Conservation (phyloP, 1,140 invertebrate genomes). For the Atta texana region DNA sequence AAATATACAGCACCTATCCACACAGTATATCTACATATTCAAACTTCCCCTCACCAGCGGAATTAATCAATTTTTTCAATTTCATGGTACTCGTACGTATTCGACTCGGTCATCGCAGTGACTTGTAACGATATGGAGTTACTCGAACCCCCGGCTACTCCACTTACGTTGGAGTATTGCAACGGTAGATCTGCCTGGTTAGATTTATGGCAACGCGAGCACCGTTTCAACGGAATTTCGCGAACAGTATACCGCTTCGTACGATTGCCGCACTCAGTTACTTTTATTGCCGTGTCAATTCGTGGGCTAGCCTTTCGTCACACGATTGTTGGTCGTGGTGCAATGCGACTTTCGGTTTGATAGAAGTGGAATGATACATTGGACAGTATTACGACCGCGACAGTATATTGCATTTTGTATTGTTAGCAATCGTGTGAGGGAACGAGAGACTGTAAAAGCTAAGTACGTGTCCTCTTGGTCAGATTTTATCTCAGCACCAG, state of each 20-base stretch:
- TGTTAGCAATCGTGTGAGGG: conserved; percentile 22
- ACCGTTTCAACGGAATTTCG: conserved; percentile 51
- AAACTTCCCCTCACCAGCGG: conserved; percentile 31
- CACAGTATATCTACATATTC: conserved; percentile 26
- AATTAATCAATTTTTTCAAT: conserved; percentile 65
- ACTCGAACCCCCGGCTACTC: conserved; percentile 30
- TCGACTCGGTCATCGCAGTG: conserved; percentile 43
- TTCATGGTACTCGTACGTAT: conserved; percentile 54
- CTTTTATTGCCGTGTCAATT: conserved; percentile 61
- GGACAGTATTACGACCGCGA: conserved; percentile 32
- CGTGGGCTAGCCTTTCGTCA: conserved; percentile 45
- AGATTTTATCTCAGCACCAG: conserved; percentile 5
- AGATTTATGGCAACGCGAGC: conserved; percentile 49
- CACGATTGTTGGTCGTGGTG: conserved; percentile 18
- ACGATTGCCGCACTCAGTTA: conserved; percentile 58
- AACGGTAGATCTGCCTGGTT: conserved; percentile 50
- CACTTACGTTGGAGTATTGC: conserved; percentile 58
- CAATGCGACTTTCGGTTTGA: conserved; percentile 38
- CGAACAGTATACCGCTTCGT: conserved; percentile 44
- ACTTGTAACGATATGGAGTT: conserved; percentile 57
- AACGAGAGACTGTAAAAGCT: not conserved
- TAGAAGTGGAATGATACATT: conserved; percentile 23
- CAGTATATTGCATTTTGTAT: conserved; percentile 34
- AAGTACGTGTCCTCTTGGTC: not conserved
- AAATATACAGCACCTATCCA: conserved; percentile 31